phyloP scores from a whole-genome alignment of 2,797 vertebrate species.

The Octomys mimax region DNA sequence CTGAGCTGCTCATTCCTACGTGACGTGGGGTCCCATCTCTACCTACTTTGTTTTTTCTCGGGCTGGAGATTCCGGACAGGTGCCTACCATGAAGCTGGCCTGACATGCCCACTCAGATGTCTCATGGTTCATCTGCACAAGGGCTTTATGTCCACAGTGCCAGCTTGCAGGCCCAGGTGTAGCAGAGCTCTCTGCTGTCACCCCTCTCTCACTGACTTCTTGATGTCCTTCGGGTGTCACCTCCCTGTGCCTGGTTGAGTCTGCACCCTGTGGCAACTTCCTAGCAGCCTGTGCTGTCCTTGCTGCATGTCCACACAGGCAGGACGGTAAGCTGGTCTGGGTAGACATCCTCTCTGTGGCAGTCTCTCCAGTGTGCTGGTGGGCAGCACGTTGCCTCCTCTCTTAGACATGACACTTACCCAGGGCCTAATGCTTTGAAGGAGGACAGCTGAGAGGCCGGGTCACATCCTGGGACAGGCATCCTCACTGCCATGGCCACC shows the following conservation, averaged over 20 bases:
- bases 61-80: too few relatives aligned
- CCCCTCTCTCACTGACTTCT: neutral
- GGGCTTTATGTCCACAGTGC: neutral
- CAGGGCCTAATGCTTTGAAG: neutral
- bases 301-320: neutral
- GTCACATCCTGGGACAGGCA: neutral
- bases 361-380: neutral
- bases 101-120: neutral
- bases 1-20: neutral
- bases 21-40: neutral
- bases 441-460: neutral
- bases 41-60: neutral
- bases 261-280: neutral
- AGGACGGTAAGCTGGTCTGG: slow-evolving; percentile 19
- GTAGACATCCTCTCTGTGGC: slow-evolving; percentile 59
- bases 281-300: neutral
- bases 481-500: neutral
- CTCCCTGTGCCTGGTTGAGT: neutral
- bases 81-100: neutral
- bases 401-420: neutral
- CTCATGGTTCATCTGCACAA: neutral
- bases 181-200: neutral
- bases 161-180: neutral
- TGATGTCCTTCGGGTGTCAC: too few relatives aligned
- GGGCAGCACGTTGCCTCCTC: neutral